These are phyloP conservation scores for Erinaceus europaeus DNA, from an alignment of 2,113 vertebrate species.

Conservation along the genomic window DNA sequence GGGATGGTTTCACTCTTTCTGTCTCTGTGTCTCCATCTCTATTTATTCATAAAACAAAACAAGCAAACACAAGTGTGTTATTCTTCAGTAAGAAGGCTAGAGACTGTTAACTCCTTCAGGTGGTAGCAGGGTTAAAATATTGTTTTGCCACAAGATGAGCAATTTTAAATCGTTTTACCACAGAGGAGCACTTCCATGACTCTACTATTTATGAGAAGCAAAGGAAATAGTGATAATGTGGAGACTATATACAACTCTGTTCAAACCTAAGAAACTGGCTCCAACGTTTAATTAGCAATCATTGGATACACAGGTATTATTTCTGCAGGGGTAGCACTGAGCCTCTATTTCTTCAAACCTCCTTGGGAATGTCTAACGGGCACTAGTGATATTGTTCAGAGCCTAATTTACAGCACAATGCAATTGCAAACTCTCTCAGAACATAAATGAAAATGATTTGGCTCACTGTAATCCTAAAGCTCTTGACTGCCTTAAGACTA, in stretches of 20 bases:
- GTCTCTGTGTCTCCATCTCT: too few relatives aligned
- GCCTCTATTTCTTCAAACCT: neutral
- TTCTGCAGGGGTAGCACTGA: neutral
- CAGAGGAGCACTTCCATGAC: neutral
- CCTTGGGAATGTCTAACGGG: neutral
- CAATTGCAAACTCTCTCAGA: neutral
- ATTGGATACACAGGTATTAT: neutral
- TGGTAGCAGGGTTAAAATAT: neutral
- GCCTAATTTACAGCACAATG: neutral
- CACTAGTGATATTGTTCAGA: neutral
- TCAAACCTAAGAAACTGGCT: neutral
- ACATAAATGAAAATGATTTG: neutral
- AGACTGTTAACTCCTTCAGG: neutral
- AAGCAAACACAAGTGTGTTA: too few relatives aligned
- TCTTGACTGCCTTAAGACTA: too few relatives aligned
- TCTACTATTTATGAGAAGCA: neutral
- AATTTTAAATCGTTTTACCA: conserved; percentile 2
- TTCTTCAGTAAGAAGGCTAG: neutral
- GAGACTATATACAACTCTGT: neutral
- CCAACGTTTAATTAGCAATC: neutral
- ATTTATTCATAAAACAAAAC: too few relatives aligned
- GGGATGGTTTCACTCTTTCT: too few relatives aligned
- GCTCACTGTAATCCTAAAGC: neutral
- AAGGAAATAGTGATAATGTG: neutral
- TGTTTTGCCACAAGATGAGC: neutral